Percentiles rank a stretch among this genome's conserved stretches.
These are phyloP conservation scores for Paedocypris micromegethes DNA, from an alignment of 2,797 vertebrate species.

Conservation along the genomic window DNA sequence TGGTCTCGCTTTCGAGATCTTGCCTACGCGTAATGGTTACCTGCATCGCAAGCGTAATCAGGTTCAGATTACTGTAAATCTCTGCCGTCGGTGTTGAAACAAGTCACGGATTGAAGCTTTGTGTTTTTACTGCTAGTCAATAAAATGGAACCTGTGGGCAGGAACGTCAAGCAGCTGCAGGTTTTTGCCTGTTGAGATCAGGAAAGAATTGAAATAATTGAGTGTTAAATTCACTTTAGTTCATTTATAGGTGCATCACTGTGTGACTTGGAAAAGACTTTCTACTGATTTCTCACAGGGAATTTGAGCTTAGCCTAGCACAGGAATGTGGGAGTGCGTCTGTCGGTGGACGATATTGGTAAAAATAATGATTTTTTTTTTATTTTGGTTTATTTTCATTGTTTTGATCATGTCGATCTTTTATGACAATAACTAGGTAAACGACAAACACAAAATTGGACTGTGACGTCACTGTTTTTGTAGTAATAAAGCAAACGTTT, in stretches of 20 bases:
- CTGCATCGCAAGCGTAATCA: slow-evolving; percentile 10
- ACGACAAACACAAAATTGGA: no score
- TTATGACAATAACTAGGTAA: no score
- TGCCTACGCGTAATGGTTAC: slow-evolving; percentile 1
- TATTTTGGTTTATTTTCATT: no score
- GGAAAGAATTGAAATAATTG: slow-evolving; percentile 12
- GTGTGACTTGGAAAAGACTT: no score
- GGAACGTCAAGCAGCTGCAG: slow-evolving; percentile 34
- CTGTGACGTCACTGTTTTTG: no score
- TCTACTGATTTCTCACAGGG: no score
- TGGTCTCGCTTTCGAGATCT: neutral
- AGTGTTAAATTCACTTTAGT: neutral
- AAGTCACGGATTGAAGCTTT: slow-evolving; percentile 8
- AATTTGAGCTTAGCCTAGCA: no score
- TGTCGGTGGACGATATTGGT: no score
- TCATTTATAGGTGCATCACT: neutral
- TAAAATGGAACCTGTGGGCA: slow-evolving; percentile 29
- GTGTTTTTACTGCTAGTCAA: slow-evolving; percentile 21
- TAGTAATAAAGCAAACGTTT: no score
- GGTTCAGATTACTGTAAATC: slow-evolving; percentile 16
- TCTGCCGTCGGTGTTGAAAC: slow-evolving; percentile 12
- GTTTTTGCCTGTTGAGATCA: slow-evolving; percentile 40
- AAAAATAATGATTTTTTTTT: no score
- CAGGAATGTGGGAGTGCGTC: no score
- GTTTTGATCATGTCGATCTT: no score